Base-by-base conservation (phyloP, 2,113 vertebrate species). In the Plecotus auritus region DNA sequence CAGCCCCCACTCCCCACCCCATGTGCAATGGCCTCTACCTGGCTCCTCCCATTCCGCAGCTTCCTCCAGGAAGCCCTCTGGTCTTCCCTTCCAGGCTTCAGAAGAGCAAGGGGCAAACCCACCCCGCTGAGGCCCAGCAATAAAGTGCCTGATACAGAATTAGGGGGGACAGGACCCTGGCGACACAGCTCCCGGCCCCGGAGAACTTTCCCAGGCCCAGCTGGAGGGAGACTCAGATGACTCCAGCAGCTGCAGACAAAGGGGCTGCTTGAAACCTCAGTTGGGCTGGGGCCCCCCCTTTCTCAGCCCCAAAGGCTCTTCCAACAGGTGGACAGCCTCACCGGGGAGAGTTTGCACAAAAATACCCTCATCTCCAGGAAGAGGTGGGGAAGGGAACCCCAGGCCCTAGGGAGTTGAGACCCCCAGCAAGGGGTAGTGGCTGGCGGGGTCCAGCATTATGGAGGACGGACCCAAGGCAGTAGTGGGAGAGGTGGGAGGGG, bases 111-210 rank as follows among this genome's bases (percentile, higher is more conserved):
- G 51, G 37, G 13, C 82, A 76, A 42, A 47, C 23, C 54, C 89
- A 42, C 11, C 72, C 37, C 26, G 40, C 40, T 42, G 32, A 95
- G 72, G 20, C 54, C 88, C 35, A 77, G 66, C 42, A 67, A 51
- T 96, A 93, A 97, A 97, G 96, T 97, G 97, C 96, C 92, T 77
- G 87, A 78, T 59, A 13, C 1, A 56, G 35, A 90, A 42, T 9
- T 2, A 47, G 49, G 66, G 49, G 59, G 40, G 59, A 51, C 32
- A 61, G 76, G 64, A 85, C n/a, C 76, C 85, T 80, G 69, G 74
- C 1, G 0, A 88, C 61, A 45, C 12, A 64, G 74, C 49, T 67
- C 18, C 88, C 2, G 7, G 40, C 18, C 81, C 73, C 42, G 30
- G 14, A 22, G 5, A 85, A 59, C 67, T 70, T 49, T 56, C 72